A percentile compares a stretch with the other conserved stretches of the same genome.
These are phyloP conservation scores for Resseliella maxima DNA, from an alignment of 2,888 invertebrate species.

Conservation along the genomic window DNA sequence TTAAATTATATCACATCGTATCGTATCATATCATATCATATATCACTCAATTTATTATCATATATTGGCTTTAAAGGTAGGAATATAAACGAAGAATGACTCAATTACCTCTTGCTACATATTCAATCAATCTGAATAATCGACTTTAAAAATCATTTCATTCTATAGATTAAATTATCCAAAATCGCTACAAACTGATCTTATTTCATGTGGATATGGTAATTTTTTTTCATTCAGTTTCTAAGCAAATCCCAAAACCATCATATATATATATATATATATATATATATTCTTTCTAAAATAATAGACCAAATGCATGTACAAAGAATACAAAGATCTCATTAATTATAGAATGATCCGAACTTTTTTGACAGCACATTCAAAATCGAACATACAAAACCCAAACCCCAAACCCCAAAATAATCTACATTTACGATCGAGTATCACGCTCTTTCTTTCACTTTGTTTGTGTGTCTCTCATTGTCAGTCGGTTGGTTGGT, in stretches of 20 bases:
- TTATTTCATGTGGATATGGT: background rate
- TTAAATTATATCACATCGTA: background rate
- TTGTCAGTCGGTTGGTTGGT: background rate
- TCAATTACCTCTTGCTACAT: background rate
- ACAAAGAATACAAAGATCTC: slow-evolving; percentile 12
- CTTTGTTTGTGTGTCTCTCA: too few relatives aligned
- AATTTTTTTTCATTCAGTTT: too few relatives aligned
- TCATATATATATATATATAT: too few relatives aligned
- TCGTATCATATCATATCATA: background rate
- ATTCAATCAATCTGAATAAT: background rate
- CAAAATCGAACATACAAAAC: background rate
- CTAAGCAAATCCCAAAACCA: too few relatives aligned
- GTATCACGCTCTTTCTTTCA: background rate
- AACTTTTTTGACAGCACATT: background rate
- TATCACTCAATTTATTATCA: slow-evolving; percentile 15
- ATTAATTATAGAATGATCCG: slow-evolving; percentile 17
- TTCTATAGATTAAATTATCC: slow-evolving; percentile 1
- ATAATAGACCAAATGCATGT: background rate
- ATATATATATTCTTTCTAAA: background rate
- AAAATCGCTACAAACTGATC: slow-evolving; percentile 4
- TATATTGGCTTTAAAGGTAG: background rate
- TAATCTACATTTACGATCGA: background rate
- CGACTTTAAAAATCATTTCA: background rate
- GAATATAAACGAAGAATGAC: background rate
- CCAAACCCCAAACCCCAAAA: background rate